Percentiles rank a stretch among this genome's conserved stretches.
Evolutionary conservation across 23 tunicate species (phyloP).

Genomic region (Styela clava): DNA sequence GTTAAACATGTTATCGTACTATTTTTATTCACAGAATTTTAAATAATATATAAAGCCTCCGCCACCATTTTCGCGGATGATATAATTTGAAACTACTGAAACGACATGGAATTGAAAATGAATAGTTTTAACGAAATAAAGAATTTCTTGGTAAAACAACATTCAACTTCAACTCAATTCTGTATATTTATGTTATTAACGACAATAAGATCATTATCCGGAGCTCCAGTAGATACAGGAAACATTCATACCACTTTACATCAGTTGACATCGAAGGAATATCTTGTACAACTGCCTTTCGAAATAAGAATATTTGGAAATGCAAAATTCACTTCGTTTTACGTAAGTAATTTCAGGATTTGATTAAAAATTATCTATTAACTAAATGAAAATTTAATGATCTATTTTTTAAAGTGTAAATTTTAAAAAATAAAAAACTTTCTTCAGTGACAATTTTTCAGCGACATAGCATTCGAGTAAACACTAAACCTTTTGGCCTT

Average conservation of each 20-base stretch:
- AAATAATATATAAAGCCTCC: not conserved
- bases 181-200: not conserved
- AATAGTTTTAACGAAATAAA: not conserved
- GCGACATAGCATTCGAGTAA: too few relatives aligned
- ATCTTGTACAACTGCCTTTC: not conserved
- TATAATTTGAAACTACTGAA: not conserved
- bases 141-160: not conserved
- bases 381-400: too few relatives aligned
- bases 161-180: not conserved
- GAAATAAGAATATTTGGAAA: slow-evolving; percentile 15
- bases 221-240: not conserved
- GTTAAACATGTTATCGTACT: too few relatives aligned
- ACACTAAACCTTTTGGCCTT: not conserved
- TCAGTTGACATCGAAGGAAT: not conserved
- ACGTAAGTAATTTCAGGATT: slow-evolving; percentile 36
- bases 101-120: not conserved
- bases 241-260: not conserved
- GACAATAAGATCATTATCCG: not conserved
- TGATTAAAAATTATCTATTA: too few relatives aligned
- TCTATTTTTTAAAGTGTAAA: too few relatives aligned
- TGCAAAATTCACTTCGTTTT: slow-evolving; percentile 4
- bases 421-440: too few relatives aligned
- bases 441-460: too few relatives aligned
- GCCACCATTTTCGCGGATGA: not conserved
- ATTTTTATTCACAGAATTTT: not conserved